Evolutionary conservation across 2,797 vertebrate genomes (phyloP), one percentile per base, ranked within the genome.

Genomic region (Etheostoma nigrum): DNA sequence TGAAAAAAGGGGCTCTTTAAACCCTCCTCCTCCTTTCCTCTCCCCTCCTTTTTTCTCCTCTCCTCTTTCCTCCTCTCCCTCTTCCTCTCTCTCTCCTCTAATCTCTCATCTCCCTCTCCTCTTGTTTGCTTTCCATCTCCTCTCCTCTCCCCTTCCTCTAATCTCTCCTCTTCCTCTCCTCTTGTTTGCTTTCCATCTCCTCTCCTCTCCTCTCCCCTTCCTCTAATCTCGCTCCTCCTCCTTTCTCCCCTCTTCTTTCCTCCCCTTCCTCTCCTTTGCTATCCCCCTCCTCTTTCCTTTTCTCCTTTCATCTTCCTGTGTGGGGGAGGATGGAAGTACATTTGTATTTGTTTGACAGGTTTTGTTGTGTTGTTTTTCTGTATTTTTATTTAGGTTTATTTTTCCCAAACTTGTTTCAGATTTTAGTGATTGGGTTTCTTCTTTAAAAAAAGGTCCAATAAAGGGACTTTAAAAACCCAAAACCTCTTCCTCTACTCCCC

Each of bases 31-130:
- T 25, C 18, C 11, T 47, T 1, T 13, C 33, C 70, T 63, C 64
- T 45, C 9, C 55, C 25, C 63, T 19, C 58, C 54, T 11, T 42
- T 5, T 27, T 27, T 5, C 15, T 64, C 48, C 40, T 71, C 72
- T 40, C 49, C 27, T 64, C 68, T 45, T 14, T n/a, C n/a, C n/a
- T n/a, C n/a, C 36, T 40, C 36, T 40, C 67, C 72, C n/a, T n/a
- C 71, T 4, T 52, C 47, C 52, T 8, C 61, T 1, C n/a, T 8
- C 36, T 40, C 36, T 40, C 19, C 59, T 42, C 51, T 14, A 4
- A 53, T 78, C 57, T 47, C 48, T 49, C 40, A 30, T 5, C 60
- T 49, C 33, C 27, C 13, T 27, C 48, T 23, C 40, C 49, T 30
- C 23, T 6, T 40, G 7, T 10, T 40, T 10, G 6, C 36, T 8